These are phyloP conservation scores for Sepiola atlantica DNA, from an alignment of 2,888 invertebrate species.

Conservation along the genomic window DNA sequence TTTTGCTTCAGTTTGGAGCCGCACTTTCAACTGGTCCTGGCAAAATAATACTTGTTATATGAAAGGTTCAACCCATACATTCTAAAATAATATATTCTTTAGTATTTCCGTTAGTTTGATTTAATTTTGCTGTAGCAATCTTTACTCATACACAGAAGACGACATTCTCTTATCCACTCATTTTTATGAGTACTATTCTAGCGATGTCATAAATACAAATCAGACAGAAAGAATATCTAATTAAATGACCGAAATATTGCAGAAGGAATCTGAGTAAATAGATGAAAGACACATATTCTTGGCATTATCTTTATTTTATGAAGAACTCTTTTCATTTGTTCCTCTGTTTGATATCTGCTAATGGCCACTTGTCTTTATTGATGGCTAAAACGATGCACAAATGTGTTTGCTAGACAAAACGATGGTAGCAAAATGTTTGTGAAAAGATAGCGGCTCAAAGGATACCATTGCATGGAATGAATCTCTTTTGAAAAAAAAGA, in stretches of 20 bases:
- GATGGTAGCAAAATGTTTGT: not conserved
- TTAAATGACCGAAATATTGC: not conserved
- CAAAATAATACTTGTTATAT: too few relatives aligned
- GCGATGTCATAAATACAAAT: too few relatives aligned
- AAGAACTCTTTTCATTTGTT: not conserved
- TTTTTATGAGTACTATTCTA: too few relatives aligned
- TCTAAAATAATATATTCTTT: too few relatives aligned
- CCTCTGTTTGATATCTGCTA: not conserved
- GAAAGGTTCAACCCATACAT: too few relatives aligned
- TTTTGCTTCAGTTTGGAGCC: too few relatives aligned
- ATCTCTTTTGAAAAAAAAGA: not conserved
- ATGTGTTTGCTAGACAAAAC: not conserved
- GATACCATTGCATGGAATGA: not conserved
- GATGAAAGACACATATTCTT: not conserved
- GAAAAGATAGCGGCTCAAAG: not conserved
- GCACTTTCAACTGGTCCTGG: too few relatives aligned
- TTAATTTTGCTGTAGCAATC: too few relatives aligned
- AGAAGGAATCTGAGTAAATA: not conserved
- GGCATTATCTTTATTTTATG: not conserved
- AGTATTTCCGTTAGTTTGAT: too few relatives aligned
- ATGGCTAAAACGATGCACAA: not conserved
- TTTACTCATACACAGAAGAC: too few relatives aligned
- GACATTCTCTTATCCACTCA: too few relatives aligned
- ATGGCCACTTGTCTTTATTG: conserved; percentile 5
- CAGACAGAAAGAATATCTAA: not conserved